These are phyloP conservation scores for Tragelaphus scriptus DNA, from an alignment of 2,113 vertebrate species.

Conservation along the genomic window DNA sequence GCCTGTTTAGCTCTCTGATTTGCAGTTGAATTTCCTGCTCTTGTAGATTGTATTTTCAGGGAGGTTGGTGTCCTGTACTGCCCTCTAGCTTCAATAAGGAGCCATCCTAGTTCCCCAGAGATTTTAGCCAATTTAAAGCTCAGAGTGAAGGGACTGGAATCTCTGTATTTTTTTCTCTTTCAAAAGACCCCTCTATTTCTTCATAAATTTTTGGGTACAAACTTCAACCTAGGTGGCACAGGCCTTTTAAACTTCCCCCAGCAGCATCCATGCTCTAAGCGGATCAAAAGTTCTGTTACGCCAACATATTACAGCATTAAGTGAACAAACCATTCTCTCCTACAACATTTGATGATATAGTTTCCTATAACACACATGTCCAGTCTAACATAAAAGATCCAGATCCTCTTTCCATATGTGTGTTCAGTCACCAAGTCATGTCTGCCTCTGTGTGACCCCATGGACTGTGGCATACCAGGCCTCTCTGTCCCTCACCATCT, in stretches of 20 bases:
- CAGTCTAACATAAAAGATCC: neutral
- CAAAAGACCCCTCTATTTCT: neutral
- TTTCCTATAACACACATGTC: neutral
- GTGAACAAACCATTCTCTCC: neutral
- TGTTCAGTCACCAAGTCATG: neutral
- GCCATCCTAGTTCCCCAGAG: neutral
- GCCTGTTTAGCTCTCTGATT: neutral
- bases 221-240: neutral
- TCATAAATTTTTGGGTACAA: neutral
- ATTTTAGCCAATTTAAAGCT: neutral
- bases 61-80: neutral
- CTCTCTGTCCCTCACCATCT: neutral
- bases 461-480: neutral
- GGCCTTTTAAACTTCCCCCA: neutral
- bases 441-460: neutral
- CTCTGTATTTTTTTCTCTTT: neutral
- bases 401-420: neutral
- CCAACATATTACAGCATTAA: neutral
- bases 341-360: neutral
- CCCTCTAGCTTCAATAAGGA: constrained; percentile 27
- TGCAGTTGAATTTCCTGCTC: neutral
- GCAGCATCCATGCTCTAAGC: neutral
- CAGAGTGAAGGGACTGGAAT: neutral
- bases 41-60: neutral
- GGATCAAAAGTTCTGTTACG: neutral